A percentile compares a stretch with the other conserved stretches of the same genome.
phyloP scores from a whole-genome alignment of 2,888 invertebrate genomes.

The Hydrotaea cyrtoneurina region DNA sequence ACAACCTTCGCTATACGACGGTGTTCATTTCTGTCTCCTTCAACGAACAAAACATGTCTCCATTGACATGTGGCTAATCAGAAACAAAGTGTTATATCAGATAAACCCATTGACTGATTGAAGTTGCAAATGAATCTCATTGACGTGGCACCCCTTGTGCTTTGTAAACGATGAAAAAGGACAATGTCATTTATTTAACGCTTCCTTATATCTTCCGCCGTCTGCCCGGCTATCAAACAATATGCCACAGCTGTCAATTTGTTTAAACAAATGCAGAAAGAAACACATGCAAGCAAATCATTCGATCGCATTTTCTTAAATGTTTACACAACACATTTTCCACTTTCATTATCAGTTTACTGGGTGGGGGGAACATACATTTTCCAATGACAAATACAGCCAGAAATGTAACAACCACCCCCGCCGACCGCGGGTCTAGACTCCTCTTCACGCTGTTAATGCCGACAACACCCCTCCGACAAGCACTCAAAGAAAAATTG shows the following conservation, averaged over 20 bases:
- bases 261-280: conserved; percentile 36
- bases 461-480: too few relatives aligned
- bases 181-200: background rate
- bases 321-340: conserved; percentile 49
- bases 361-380: conserved; percentile 49
- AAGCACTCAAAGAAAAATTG: conserved; percentile 8
- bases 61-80: background rate
- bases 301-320: conserved; percentile 3
- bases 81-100: background rate
- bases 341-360: conserved; percentile 46
- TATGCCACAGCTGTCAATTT: conserved; percentile 53
- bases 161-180: background rate
- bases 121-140: background rate
- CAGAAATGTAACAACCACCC: conserved; percentile 21
- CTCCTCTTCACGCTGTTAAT: too few relatives aligned
- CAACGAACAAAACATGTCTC: too few relatives aligned
- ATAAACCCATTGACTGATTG: background rate
- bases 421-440: too few relatives aligned
- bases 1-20: too few relatives aligned
- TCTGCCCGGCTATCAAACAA: conserved; percentile 1
- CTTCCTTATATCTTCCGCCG: background rate
- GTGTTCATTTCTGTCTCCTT: too few relatives aligned
- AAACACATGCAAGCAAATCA: background rate
- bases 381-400: conserved; percentile 26
- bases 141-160: background rate